These are phyloP conservation scores for Schrankia costaestrigalis DNA, from an alignment of 2,888 invertebrate species.

Conservation along the genomic window DNA sequence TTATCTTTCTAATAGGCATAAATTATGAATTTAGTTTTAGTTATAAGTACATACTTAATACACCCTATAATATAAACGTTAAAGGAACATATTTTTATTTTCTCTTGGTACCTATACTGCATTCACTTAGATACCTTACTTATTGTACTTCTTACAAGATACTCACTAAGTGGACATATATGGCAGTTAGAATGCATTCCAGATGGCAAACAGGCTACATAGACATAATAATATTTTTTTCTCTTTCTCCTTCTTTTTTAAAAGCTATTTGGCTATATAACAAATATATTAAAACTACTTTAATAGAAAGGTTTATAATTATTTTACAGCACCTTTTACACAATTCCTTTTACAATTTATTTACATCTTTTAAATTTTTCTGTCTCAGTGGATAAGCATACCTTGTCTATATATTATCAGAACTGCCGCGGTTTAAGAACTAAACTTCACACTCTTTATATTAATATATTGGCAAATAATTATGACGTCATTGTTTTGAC, in stretches of 20 bases:
- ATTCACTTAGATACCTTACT: not conserved
- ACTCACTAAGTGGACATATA: too few relatives aligned
- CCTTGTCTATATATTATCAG: not conserved
- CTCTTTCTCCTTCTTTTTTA: too few relatives aligned
- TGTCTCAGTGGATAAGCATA: conserved; percentile 1
- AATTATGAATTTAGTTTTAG: not conserved
- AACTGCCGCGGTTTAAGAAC: conserved; percentile 1
- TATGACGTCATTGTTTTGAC: conserved; percentile 4
- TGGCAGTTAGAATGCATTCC: too few relatives aligned
- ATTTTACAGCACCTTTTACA: not conserved
- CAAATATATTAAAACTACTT: not conserved
- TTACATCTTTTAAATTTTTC: too few relatives aligned
- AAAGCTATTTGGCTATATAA: too few relatives aligned
- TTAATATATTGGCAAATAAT: not conserved
- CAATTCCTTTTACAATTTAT: not conserved
- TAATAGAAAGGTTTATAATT: too few relatives aligned
- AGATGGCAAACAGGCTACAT: too few relatives aligned
- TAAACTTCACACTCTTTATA: conserved; percentile 2
- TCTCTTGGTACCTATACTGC: too few relatives aligned
- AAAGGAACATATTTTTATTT: too few relatives aligned
- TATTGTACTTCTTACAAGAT: not conserved
- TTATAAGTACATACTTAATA: too few relatives aligned
- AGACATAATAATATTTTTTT: not conserved
- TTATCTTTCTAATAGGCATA: not conserved
- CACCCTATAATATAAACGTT: too few relatives aligned